Evolutionary conservation across 2,797 vertebrate species (phyloP), one percentile per base, ranked within the genome.

Genomic region (Leucoraja ocellata): DNA sequence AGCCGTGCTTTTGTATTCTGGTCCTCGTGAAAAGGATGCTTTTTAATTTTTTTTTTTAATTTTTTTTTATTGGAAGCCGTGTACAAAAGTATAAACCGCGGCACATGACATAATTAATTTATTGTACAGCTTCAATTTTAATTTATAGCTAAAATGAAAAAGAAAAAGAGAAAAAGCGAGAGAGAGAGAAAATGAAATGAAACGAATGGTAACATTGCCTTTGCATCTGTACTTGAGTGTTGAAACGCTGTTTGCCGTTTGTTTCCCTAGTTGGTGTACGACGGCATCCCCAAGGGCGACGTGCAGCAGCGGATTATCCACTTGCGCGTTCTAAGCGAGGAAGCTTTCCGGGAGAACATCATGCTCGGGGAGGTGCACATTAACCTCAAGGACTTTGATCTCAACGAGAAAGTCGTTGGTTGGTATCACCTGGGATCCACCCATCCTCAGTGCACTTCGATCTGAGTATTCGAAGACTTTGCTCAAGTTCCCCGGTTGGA

Each of bases 311-410:
- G 98, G 93, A 97, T 98, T 95, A 97, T 99, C 93, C 98, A 98
- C 95, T 96, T 99, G 93, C 97, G 98, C 0, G 98, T 99, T 93
- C 96, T 99, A 93, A 97, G 97, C 0, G 98, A 99, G 36, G 98
- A 98, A 0, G 97, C 98, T 0, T 99, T 99, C 95, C 98, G 98
- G 98, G 99, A 99, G 95, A 99, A 98, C 94, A 97, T 98, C 4
- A 96, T 99, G 91, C 97, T 99, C 1, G 99, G 98, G 0, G 98
- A 99, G 96, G 97, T 98, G 94, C 96, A 97, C 93, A 99, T 99
- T 94, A 96, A 96, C 1, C 97, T 99, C 36, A 97, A 97, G 84
- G 97, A 96, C 94, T 96, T 99, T 21, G 97, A 97, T 93, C 97
- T 98, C 0, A 97, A 97, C 0, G 97, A 97, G 94, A 98, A 97